Evolutionary conservation across 2,113 vertebrate genomes (phyloP), one percentile per base, ranked within the genome.

Genomic region (Setophaga kirtlandii): DNA sequence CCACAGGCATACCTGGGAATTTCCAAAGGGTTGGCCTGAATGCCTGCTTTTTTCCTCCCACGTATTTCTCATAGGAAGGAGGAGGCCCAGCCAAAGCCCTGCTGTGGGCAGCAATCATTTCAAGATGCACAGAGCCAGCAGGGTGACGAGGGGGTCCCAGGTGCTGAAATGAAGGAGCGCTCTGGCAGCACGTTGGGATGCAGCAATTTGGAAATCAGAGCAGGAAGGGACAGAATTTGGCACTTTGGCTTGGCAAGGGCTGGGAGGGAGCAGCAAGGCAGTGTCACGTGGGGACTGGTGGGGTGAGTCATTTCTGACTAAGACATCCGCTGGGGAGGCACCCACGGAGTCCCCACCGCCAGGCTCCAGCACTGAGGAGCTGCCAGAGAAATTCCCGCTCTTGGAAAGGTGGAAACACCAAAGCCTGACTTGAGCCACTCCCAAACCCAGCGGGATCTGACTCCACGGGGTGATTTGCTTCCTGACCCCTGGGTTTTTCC

Each of bases 301-400:
- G 37, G 15, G 60, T 94, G 95, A 97, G 76, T 94, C 92, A 97
- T 37, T 92, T 12, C 53, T 94, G 92, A 96, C 85, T 93, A 90
- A 94, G 46, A 82, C 76, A 74, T 77, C 62, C 58, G 6, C 0
- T 77, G 50, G 64, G 86, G 79, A 95, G 88, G 85, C 68, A 76
- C 75, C 56, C 88, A 93, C 17, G 53, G 90, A 90, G 87, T 93
- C 67, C 95, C 95, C 24, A 6, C 41, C 0, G 21, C 52, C 6
- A 5, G 35, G 73, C 53, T 81, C 80, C 69, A 63, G 81, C 64
- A 2, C 60, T 10, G 28, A 63, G 0, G 9, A 41, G 90, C 92
- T 93, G 88, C 88, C 79, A 91, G 74, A 76, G 90, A 88, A 92
- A 88, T 68, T 93, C 94, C 87, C 2, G 1, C 75, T 88, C 80